A percentile compares a stretch with the other conserved stretches of the same genome.
Conservation (phyloP, 1,140 invertebrate species). For the Parasteatoda tepidariorum region DNA sequence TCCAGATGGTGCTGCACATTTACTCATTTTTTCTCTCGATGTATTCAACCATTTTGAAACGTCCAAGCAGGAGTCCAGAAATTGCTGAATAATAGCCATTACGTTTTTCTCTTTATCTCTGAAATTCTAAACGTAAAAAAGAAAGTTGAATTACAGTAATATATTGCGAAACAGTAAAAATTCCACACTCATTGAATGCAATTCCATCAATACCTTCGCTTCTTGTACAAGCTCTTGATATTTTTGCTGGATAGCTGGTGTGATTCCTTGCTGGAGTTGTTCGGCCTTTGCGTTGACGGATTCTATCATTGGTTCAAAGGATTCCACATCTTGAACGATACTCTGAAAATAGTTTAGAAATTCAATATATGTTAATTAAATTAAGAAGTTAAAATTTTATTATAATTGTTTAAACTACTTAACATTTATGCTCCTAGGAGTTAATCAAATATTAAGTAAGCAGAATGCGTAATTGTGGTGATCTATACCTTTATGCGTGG, state of each 20-base stretch:
- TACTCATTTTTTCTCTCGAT: constrained; percentile 88
- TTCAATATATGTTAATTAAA: too few relatives aligned
- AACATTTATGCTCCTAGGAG: too few relatives aligned
- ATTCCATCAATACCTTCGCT: constrained; percentile 78
- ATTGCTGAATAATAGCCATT: constrained; percentile 88
- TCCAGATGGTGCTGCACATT: constrained; percentile 76
- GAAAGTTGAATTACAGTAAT: too few relatives aligned
- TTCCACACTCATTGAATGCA: neutral
- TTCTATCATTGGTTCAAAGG: constrained; percentile 94
- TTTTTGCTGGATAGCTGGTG: constrained; percentile 87
- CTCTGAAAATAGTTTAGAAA: constrained; percentile 73
- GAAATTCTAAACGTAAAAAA: constrained; percentile 73
- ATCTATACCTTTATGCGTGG: too few relatives aligned
- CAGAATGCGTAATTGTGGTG: too few relatives aligned
- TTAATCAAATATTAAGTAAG: too few relatives aligned
- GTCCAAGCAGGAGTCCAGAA: constrained; percentile 85
- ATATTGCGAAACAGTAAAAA: neutral
- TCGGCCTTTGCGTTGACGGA: constrained; percentile 91
- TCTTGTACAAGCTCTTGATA: constrained; percentile 90
- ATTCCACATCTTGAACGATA: constrained; percentile 93
- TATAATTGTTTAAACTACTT: too few relatives aligned
- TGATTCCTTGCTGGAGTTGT: constrained; percentile 73
- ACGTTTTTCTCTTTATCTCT: constrained; percentile 68
- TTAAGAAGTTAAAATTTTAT: too few relatives aligned
- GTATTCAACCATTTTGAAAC: constrained; percentile 91